phyloP scores from a whole-genome alignment of 2,888 invertebrate genomes.

The Mythimna vitellina region DNA sequence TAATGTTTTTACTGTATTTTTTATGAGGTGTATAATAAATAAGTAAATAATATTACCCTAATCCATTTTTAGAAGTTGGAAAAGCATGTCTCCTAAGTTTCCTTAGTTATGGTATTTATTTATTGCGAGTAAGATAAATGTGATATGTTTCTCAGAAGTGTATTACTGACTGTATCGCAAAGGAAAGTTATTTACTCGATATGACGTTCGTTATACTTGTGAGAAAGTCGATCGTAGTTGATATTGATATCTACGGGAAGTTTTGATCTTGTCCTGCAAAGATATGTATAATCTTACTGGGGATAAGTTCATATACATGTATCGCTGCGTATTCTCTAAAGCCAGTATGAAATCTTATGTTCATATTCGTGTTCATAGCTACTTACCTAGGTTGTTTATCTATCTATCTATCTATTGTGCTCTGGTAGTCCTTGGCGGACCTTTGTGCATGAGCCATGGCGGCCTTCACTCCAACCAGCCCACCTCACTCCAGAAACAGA shows the following conservation, averaged over 20 bases:
- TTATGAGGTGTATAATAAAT: background rate
- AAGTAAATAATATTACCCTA: conserved; percentile 8
- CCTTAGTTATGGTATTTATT: conserved; percentile 43
- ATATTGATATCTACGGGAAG: conserved; percentile 44
- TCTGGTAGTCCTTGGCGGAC: too few species aligned
- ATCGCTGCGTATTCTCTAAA: background rate
- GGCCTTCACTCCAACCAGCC: too few species aligned
- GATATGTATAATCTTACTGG: background rate
- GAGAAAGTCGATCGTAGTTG: conserved; percentile 33
- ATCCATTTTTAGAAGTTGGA: conserved; percentile 3
- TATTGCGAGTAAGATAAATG: conserved; percentile 53
- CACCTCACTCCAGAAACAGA: too few species aligned
- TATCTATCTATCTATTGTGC: too few species aligned
- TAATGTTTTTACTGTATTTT: too few species aligned
- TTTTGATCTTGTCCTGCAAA: conserved; percentile 32
- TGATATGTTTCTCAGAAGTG: conserved; percentile 49
- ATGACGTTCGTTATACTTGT: conserved; percentile 48
- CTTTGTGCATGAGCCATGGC: too few species aligned
- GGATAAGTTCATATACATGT: background rate
- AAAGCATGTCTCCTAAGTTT: conserved; percentile 22
- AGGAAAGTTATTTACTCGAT: conserved; percentile 57
- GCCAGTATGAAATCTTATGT: too few species aligned
- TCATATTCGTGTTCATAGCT: too few species aligned
- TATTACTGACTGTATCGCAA: conserved; percentile 37
- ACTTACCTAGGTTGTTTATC: too few species aligned